phyloP scores from a whole-genome alignment of 2,888 invertebrate species.

The Mechanitis mazaeus region DNA sequence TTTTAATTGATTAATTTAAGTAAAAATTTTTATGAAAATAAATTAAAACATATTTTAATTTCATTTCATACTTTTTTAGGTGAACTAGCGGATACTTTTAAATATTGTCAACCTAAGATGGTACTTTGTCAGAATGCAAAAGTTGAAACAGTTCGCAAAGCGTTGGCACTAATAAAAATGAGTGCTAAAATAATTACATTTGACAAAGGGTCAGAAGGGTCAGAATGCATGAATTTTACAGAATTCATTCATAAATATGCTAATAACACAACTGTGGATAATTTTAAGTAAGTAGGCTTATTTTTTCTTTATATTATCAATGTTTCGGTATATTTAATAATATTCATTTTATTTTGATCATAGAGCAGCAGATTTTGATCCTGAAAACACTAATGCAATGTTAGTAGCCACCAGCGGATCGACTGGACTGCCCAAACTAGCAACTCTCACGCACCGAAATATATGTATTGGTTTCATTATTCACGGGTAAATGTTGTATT shows the following conservation, averaged over 20 bases:
- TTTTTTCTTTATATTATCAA: background rate
- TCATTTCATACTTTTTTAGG: conserved; percentile 32
- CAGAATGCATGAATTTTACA: conserved; percentile 35
- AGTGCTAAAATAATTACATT: conserved; percentile 40
- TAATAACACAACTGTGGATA: conserved; percentile 26
- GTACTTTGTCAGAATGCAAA: conserved; percentile 49
- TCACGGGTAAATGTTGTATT: conserved; percentile 7
- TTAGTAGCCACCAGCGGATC: conserved; percentile 57
- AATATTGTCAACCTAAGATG: conserved; percentile 38
- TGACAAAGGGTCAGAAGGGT: conserved; percentile 38
- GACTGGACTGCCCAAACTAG: conserved; percentile 55
- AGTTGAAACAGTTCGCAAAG: conserved; percentile 35
- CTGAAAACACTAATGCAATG: conserved; percentile 43
- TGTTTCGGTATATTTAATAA: too few relatives aligned
- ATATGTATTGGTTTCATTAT: conserved; percentile 7
- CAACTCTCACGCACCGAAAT: conserved; percentile 52
- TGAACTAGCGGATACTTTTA: conserved; percentile 40
- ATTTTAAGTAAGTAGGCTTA: conserved; percentile 34
- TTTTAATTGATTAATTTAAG: too few relatives aligned
- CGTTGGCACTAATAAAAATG: conserved; percentile 34
- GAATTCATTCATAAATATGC: conserved; percentile 37
- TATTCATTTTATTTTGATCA: conserved; percentile 14
- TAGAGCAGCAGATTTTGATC: conserved; percentile 50
- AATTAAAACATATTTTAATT: too few relatives aligned
- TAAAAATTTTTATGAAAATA: too few relatives aligned